Evolutionary conservation across 2,888 invertebrate species (phyloP).

Genomic region (Leptinotarsa peninsularis): DNA sequence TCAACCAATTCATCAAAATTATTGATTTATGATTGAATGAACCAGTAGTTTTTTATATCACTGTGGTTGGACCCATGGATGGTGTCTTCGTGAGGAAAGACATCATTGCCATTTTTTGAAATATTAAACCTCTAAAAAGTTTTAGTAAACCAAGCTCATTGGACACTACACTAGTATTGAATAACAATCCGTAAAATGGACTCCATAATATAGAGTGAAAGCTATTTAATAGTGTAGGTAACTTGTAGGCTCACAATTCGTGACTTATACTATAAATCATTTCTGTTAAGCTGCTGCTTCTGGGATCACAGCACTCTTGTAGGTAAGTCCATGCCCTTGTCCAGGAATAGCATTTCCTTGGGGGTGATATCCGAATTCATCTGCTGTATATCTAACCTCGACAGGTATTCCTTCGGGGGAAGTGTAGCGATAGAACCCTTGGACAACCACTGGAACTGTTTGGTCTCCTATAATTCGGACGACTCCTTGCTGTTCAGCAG

Average conservation of each 20-base stretch:
- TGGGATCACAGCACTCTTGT: constrained; percentile 11
- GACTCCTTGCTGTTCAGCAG: constrained; percentile 71
- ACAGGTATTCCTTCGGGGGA: constrained; percentile 55
- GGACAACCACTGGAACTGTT: constrained; percentile 61
- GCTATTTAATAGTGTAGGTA: not conserved
- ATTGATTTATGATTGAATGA: no score
- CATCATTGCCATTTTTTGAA: no score
- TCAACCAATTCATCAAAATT: no score
- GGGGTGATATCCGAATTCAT: constrained; percentile 58
- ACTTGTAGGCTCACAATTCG: constrained; percentile 15
- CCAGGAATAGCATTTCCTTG: constrained; percentile 44
- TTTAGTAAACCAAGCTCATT: no score
- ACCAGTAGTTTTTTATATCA: no score
- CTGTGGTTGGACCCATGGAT: no score
- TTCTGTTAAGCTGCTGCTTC: not conserved
- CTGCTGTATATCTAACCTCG: constrained; percentile 53
- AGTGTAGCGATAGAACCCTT: constrained; percentile 65
- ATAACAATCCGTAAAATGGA: not conserved
- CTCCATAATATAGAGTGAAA: not conserved
- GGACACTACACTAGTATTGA: no score
- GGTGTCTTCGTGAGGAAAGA: no score
- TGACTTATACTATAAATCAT: not conserved
- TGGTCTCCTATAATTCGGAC: constrained; percentile 56
- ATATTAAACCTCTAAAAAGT: no score
- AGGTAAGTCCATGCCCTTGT: not conserved